These are phyloP conservation scores for Deilephila elpenor DNA, from an alignment of 2,888 invertebrate genomes.

Conservation along the genomic window DNA sequence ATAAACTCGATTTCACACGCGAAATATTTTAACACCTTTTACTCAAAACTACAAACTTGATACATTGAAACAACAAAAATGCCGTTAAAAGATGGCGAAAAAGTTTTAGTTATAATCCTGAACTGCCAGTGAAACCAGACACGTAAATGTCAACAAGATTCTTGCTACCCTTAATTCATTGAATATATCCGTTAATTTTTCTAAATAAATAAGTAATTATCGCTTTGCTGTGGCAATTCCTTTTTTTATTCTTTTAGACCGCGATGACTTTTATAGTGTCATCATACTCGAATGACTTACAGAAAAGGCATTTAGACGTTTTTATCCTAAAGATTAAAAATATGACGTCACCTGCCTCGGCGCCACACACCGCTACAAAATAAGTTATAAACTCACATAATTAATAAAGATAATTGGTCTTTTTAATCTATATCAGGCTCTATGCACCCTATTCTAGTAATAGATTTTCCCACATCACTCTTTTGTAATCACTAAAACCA, in stretches of 20 bases:
- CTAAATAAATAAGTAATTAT: background rate
- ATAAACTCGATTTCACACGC: background rate
- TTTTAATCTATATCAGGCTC: no score
- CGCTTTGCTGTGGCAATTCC: background rate
- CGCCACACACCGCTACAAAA: no score
- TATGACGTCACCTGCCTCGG: no score
- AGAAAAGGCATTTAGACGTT: no score
- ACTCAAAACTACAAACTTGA: background rate
- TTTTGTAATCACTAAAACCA: no score
- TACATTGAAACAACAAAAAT: background rate
- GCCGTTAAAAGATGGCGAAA: slow-evolving; percentile 1
- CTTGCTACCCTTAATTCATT: slow-evolving; percentile 35
- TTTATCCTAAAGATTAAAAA: no score
- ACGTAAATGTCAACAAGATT: slow-evolving; percentile 41
- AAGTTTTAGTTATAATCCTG: slow-evolving; percentile 14
- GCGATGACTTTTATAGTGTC: background rate
- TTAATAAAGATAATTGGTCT: no score
- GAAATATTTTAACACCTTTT: background rate
- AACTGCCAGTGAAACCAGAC: slow-evolving; percentile 2
- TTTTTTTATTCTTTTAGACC: background rate
- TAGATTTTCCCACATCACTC: no score
- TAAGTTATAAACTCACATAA: no score
- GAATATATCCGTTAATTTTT: background rate
- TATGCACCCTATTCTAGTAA: no score
- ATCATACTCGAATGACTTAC: no score